Conservation (phyloP, 2,113 vertebrate genomes). For the Parotia lawesii region DNA sequence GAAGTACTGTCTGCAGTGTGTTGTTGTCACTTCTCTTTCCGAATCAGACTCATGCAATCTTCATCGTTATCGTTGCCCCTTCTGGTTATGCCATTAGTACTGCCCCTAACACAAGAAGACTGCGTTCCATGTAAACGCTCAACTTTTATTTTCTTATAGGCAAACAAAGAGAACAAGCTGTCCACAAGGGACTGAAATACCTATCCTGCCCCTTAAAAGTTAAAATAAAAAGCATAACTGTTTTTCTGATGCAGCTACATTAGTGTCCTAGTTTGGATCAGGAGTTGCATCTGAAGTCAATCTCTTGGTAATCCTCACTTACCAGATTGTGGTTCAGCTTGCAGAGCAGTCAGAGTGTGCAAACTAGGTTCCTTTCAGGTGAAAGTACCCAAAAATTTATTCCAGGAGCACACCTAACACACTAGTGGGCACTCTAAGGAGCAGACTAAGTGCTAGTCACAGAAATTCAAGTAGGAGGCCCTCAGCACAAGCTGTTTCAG, state of each 20-base stretch:
- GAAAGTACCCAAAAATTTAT: not conserved
- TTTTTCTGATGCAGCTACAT: not conserved
- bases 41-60: not conserved
- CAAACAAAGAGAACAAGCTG: not conserved
- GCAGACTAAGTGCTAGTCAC: not conserved
- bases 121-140: accelerated
- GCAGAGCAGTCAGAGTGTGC: not conserved
- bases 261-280: not conserved
- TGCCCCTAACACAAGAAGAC: not conserved
- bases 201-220: not conserved
- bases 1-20: not conserved
- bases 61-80: accelerated
- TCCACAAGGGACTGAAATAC: not conserved
- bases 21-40: not conserved
- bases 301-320: not conserved
- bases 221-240: not conserved
- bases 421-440: not conserved
- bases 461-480: not conserved
- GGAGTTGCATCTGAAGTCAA: not conserved
- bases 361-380: not conserved
- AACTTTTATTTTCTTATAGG: not conserved
- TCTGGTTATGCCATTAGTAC: not conserved
- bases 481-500: not conserved
- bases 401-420: not conserved
- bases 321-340: not conserved